These are phyloP conservation scores for Orius laevigatus DNA, from an alignment of 1,140 invertebrate genomes.

Conservation along the genomic window DNA sequence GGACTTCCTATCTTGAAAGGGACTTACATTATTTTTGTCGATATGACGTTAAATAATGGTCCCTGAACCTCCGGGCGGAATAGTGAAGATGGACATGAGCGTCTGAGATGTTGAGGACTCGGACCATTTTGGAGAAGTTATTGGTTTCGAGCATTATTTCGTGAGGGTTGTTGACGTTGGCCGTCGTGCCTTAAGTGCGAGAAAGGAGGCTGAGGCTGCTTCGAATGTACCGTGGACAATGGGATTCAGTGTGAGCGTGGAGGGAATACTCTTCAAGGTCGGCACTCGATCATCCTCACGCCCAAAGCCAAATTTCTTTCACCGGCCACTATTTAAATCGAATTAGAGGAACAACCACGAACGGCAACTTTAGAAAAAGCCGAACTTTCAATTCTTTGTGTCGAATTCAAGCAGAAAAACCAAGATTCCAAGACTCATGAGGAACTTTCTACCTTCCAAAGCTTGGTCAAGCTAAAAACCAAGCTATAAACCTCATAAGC, in stretches of 20 bases:
- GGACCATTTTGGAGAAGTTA: conserved; percentile 18
- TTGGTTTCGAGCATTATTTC: background rate
- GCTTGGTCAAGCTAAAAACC: too few relatives aligned
- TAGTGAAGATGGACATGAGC: conserved; percentile 24
- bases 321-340: background rate
- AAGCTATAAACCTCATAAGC: too few relatives aligned
- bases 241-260: conserved; percentile 9
- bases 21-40: too few relatives aligned
- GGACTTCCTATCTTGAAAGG: too few relatives aligned
- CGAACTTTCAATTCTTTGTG: too few relatives aligned
- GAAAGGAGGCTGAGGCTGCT: background rate
- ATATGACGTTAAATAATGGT: conserved; percentile 13
- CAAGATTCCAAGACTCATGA: too few relatives aligned
- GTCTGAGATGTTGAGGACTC: conserved; percentile 22
- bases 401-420: too few relatives aligned
- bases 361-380: background rate
- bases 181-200: background rate
- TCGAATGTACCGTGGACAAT: conserved; percentile 11
- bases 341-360: background rate
- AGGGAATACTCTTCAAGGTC: background rate
- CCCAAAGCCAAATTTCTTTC: background rate
- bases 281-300: background rate
- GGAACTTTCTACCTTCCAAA: too few relatives aligned
- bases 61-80: conserved; percentile 22
- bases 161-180: background rate